Evolutionary conservation across 2,888 invertebrate species (phyloP).

Genomic region (Cheilosia vernalis): DNA sequence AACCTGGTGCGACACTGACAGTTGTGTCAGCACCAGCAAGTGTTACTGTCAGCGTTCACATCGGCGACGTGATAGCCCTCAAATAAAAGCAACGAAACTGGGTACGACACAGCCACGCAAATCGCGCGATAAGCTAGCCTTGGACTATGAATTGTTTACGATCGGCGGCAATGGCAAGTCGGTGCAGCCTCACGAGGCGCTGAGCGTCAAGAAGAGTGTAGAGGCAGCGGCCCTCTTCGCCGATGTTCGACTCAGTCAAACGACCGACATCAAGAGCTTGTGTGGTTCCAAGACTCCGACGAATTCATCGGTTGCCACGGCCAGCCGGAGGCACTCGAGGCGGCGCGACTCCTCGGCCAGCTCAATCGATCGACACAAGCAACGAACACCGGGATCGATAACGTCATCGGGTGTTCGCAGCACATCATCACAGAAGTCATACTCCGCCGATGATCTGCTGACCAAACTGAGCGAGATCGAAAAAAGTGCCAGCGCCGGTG

Average conservation of each 20-base stretch:
- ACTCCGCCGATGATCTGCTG: conserved; percentile 81
- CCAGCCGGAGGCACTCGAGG: conserved; percentile 75
- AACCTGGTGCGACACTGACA: conserved; percentile 91
- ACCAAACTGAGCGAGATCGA: conserved; percentile 81
- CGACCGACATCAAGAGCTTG: conserved; percentile 87
- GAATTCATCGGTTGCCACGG: conserved; percentile 53
- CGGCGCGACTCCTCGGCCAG: conserved; percentile 78
- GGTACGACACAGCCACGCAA: conserved; percentile 82
- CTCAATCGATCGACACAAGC: conserved; percentile 79
- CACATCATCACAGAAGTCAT: conserved; percentile 79
- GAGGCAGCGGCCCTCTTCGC: conserved; percentile 95
- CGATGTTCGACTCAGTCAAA: conserved; percentile 88
- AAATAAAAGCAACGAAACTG: conserved; percentile 76
- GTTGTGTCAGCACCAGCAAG: conserved; percentile 93
- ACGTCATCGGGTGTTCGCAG: conserved; percentile 67
- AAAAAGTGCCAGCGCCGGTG: conserved; percentile 77
- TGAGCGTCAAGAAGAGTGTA: conserved; percentile 94
- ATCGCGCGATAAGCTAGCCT: conserved; percentile 87
- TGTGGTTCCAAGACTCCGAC: conserved; percentile 72
- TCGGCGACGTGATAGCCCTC: conserved; percentile 55
- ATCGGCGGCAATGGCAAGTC: conserved; percentile 84
- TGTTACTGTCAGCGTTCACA: conserved; percentile 88
- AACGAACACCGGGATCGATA: conserved; percentile 71
- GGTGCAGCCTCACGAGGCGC: conserved; percentile 87
- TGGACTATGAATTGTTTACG: conserved; percentile 90